Evolutionary conservation across 2,113 vertebrate species (phyloP), one percentile per base, ranked within the genome.

Genomic region (Sardina pilchardus): DNA sequence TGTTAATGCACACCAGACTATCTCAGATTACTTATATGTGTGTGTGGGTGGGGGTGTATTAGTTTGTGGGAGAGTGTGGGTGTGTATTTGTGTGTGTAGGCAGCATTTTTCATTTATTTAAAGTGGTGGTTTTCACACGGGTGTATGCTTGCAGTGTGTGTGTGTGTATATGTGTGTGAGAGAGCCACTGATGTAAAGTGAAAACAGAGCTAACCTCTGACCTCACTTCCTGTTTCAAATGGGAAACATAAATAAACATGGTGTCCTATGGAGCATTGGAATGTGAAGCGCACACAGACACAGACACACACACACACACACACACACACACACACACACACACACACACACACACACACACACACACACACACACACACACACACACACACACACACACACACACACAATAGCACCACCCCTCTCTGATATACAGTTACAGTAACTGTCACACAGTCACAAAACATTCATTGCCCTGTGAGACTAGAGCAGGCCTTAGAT

Each of bases 171-270:
- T 34, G 63, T 71, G 63, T 71, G n/a, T 34, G 63, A 89, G 88
- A 82, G n/a, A 71, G 87, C 83, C 43, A 42, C 30, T 21, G 24
- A 85, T 81, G 50, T 78, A 71, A 71, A 71, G 63, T 71, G 63
- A 71, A 71, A 88, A 85, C 86, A 88, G 86, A 56, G 34, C 8
- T 89, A 86, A 88, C 92, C 89, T 91, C 89, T 92, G 93, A 94
- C 90, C 92, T 91, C 84, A 88, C 91, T 93, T 93, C 90, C 90
- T 44, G 83, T 39, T 1, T 75, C 84, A 56, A 92, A 88, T 89
- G 86, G 82, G n/a, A 90, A 86, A 53, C 82, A 47, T 88, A 92
- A 93, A 93, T 92, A 92, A 91, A 90, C 88, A 90, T 81, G 86
- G 84, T 86, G 86, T 92, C 90, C 86, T 86, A 84, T 81, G 36